phyloP scores from a whole-genome alignment of 1,140 invertebrate species.

The Hormaphis cornu region DNA sequence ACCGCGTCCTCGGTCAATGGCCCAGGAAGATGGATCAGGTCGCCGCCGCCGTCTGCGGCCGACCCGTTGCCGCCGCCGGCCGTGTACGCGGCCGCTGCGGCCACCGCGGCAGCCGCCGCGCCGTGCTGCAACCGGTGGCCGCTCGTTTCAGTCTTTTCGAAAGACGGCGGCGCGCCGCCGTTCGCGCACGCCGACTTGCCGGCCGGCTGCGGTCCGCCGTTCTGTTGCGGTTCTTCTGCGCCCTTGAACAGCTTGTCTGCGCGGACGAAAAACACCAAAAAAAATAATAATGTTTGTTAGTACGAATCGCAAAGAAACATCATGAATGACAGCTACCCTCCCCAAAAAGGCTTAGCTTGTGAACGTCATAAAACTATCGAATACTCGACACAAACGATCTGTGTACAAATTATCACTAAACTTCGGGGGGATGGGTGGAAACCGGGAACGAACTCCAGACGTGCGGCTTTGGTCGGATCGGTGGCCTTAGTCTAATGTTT shows the following conservation, averaged over 20 bases:
- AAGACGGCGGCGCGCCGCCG: background rate
- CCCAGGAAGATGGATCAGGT: conserved; percentile 82
- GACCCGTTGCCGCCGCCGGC: background rate
- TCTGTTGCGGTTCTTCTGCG: conserved; percentile 1
- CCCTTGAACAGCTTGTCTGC: conserved; percentile 24
- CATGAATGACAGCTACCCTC: no score
- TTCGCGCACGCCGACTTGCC: background rate
- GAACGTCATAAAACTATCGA: no score
- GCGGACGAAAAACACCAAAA: background rate
- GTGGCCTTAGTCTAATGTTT: no score
- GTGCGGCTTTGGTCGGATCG: no score
- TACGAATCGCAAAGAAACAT: no score
- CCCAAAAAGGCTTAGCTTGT: no score
- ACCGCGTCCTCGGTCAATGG: conserved; percentile 89
- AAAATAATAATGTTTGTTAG: no score
- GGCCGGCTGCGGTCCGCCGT: background rate
- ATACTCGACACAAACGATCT: no score
- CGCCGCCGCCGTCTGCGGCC: conserved; percentile 48
- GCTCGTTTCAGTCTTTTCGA: conserved; percentile 23
- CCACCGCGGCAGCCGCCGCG: background rate
- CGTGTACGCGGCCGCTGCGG: conserved; percentile 46
- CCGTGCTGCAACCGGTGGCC: background rate
- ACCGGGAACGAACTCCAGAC: no score
- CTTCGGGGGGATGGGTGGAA: no score
- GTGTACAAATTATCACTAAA: no score